Base-by-base conservation (phyloP, 2,113 vertebrate genomes). In the Nothoprocta perdicaria region DNA sequence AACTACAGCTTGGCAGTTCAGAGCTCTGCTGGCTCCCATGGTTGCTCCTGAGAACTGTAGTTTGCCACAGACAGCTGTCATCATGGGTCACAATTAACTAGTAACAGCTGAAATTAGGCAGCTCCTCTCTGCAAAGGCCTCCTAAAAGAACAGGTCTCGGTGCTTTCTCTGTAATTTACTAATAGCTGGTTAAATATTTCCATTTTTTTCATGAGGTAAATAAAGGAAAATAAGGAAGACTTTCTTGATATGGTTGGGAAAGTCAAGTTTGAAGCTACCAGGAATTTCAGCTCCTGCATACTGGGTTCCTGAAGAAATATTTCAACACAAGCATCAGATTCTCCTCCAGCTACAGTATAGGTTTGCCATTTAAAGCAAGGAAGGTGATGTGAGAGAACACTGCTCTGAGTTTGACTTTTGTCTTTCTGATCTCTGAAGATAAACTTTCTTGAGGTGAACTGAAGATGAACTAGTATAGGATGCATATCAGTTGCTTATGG, bases 341-440 rank as follows among this genome's bases (percentile, higher is more conserved):
- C 14, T 35, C 27, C 50, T 82, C 87, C n/a, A 85, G 7, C 5
- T 83, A 48, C 21, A 48, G 48, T 46, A 88, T 63, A 63, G 83
- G 22, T 85, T 61, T 93, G 57, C 15, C 78, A n/a, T 91, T 88
- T 83, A 85, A 89, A 78, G 21, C 7, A 9, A 53, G 33, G 31
- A 74, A 80, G 57, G 11, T 86, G 79, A 85, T 6, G 2, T 58
- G 57, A 91, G 38, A 94, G 57, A 76, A 86, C 29, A n/a, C 71
- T 41, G 66, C 88, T 93, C 40, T 90, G 57, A 87, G 41, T 71
- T 48, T 88, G 68, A 76, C 55, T 86, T 80, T 27, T 80, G 80
- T 83, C 81, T 87, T 89, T 31, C 71, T 3, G n/a, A 94, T 95
- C 72, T 86, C 61, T 86, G 43, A 83, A 91, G 87, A 94, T 84